Evolutionary conservation across 1,140 invertebrate genomes (phyloP), one percentile per base, ranked within the genome.

Genomic region (Wasmannia auropunctata): DNA sequence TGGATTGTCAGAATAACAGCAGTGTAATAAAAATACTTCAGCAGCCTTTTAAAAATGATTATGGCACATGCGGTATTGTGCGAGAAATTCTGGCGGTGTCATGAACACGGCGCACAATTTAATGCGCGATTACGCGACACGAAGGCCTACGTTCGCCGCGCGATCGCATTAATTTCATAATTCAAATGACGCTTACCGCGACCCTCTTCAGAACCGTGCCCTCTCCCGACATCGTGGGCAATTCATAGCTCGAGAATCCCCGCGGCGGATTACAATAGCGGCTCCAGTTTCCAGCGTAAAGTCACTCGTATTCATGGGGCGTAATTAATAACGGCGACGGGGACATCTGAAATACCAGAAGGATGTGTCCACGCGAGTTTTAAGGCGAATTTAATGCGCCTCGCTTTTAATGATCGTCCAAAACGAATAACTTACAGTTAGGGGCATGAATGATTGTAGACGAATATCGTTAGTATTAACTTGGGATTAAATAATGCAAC

Each of bases 241-340:
- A 81, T 81, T 81, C 63, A 81, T 70, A 81, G 77, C 34, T 31
- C 49, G 25, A 70, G 77, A 70, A 70, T 81, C 77, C 77, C 65
- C 65, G 77, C 46, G 63, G 77, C 34, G 63, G 77, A 81, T 56
- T 81, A 81, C 77, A 81, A 81, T 81, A 70, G 77, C 77, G 77
- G 77, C 65, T 81, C 77, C 65, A 81, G 37, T 81, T 81, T 81
- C 77, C 63, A 81, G 16, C 19, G 49, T 37, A 54, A 80, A 69
- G 62, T 69, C 77, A 22, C 46, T 70, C 37, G 77, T 56, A 43
- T 70, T 81, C 65, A 70, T 43, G 49, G 11, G 49, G 22, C 62
- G 43, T 56, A 80, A 80, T 70, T 81, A 81, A 81, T 81, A 70
- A 31, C 77, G 43, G 16, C 77, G 34, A 70, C 25, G 16, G 22